Conservation (phyloP, 2,888 invertebrate species). For the Mechanitis mazaeus region DNA sequence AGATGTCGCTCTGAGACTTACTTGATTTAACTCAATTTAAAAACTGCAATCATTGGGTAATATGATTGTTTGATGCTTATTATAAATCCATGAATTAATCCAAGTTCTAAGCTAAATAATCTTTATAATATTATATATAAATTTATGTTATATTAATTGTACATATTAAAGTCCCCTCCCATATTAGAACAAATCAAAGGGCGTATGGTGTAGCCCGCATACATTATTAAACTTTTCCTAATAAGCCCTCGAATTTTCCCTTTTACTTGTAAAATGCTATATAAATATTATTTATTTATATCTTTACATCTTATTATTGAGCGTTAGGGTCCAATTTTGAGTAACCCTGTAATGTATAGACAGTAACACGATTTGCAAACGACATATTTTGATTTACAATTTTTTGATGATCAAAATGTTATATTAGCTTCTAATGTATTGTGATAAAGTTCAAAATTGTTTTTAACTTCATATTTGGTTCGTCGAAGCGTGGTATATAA, state of each 20-base stretch:
- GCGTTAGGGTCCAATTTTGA: slow-evolving; percentile 16
- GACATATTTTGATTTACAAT: slow-evolving; percentile 10
- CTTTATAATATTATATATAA: no score
- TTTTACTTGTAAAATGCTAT: neutral
- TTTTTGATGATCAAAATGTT: slow-evolving; percentile 10
- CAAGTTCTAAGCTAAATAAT: no score
- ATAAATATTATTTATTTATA: neutral
- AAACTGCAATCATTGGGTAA: slow-evolving; percentile 6
- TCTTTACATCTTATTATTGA: neutral
- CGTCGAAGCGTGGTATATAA: slow-evolving; percentile 27
- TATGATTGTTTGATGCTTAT: neutral
- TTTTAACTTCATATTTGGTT: slow-evolving; percentile 10
- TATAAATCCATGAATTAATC: neutral
- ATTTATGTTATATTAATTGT: neutral
- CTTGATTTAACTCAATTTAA: slow-evolving; percentile 13
- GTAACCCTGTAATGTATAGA: slow-evolving; percentile 11
- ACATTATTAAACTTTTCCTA: slow-evolving; percentile 51
- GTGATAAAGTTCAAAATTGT: slow-evolving; percentile 12
- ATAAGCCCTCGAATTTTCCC: slow-evolving; percentile 44
- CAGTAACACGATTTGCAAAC: slow-evolving; percentile 8
- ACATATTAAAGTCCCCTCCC: neutral
- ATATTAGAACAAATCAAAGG: slow-evolving; percentile 50
- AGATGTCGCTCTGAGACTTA: slow-evolving; percentile 31
- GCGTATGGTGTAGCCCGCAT: slow-evolving; percentile 52
- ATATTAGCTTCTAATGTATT: slow-evolving; percentile 2